phyloP scores from a whole-genome alignment of 2,888 invertebrate species.

The Conus canariensis region DNA sequence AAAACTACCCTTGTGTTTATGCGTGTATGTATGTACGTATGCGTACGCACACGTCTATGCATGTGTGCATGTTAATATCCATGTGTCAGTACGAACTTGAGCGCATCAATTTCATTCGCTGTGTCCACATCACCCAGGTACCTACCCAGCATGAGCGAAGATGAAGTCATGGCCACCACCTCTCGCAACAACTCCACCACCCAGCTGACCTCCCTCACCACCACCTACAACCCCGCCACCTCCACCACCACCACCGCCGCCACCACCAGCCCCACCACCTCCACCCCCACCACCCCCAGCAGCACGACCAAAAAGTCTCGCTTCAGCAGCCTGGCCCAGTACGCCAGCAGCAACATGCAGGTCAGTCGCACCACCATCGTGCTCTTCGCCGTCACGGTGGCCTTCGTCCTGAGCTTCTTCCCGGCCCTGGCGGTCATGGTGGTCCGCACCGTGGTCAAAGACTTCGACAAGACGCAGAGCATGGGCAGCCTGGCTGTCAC shows the following conservation, averaged over 20 bases:
- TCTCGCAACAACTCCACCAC: background rate
- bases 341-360: conserved; percentile 45
- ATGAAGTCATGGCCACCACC: conserved; percentile 39
- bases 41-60: background rate
- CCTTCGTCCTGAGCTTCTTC: conserved; percentile 57
- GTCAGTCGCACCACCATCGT: conserved; percentile 58
- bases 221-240: background rate
- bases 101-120: too few relatives aligned
- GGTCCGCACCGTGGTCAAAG: conserved; percentile 46
- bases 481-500: conserved; percentile 47
- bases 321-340: conserved; percentile 47
- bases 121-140: conserved; percentile 49
- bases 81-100: too few relatives aligned
- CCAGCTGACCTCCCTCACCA: background rate
- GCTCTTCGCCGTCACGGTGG: conserved; percentile 59
- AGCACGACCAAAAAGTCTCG: conserved; percentile 42
- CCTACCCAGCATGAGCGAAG: conserved; percentile 62
- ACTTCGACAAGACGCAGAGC: conserved; percentile 48
- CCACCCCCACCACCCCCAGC: background rate
- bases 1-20: background rate
- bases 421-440: conserved; percentile 57
- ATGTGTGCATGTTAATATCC: too few relatives aligned
- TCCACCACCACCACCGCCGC: conserved; percentile 25
- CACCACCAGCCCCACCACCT: background rate
- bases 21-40: background rate